Evolutionary conservation across 2,113 vertebrate species (phyloP), one percentile per base, ranked within the genome.

Genomic region (Amblyopsis rosae): DNA sequence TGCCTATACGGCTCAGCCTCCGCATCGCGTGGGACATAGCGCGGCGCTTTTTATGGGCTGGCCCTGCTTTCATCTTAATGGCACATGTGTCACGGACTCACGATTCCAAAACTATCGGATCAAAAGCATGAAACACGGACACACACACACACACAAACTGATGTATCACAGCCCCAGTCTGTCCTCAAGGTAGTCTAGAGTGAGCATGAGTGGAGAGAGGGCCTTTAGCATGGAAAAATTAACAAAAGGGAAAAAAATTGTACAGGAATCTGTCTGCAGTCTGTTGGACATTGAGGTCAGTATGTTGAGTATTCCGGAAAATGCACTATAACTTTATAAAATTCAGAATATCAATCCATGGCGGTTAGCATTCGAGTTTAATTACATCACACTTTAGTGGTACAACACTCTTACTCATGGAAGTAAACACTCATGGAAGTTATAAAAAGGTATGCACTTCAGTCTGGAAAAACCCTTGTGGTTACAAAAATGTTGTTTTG

Each of bases 81-180:
- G 82, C 86, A 90, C 88, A 85, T 87, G 87, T 88, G 83, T 84
- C 73, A 49, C 86, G 81, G 71, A 80, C 86, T 71, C 77, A 72
- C 79, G 83, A 90, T 82, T 89, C 87, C 84, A 84, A 69, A 82
- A 83, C 72, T 82, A 81, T 47, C 65, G 55, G 75, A 89, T 88
- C 63, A 86, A 84, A 84, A 82, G 77, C 86, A 78, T 63, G 75
- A 70, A 81, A 72, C 76, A 61, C 51, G 6, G 75, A 82, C 67
- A 70, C 70, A 57, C 69, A 69, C 13, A 57, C 59, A 81, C 67
- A 70, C 70, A 57, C 69, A 69, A 12, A 57, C 56, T 60, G 60
- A 59, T 13, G 13, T 69, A 70, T 47, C 0, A 61, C 6, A 15
- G 68, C 32, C 56, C 67, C 70, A 67, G 56, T 55, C 19, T n/a